Evolutionary conservation across 2,113 vertebrate species (phyloP).

Genomic region (Anthoscopus minutus): DNA sequence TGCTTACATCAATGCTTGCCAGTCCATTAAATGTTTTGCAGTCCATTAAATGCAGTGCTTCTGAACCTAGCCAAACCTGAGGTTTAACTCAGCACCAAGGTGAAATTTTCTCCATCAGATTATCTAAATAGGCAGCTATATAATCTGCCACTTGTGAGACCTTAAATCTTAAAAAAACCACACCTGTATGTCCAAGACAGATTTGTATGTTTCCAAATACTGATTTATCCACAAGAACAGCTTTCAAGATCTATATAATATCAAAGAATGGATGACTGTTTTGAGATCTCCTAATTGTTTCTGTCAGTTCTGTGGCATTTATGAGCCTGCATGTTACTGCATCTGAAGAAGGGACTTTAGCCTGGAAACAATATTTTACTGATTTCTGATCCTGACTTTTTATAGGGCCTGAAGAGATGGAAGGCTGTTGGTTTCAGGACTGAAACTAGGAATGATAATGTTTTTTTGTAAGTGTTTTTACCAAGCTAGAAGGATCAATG

Average conservation of each 20-base stretch:
- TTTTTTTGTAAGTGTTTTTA: background rate
- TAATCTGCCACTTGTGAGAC: background rate
- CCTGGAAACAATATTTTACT: background rate
- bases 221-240: background rate
- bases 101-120: background rate
- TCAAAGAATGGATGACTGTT: background rate
- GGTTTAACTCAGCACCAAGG: background rate
- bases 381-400: background rate
- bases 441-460: background rate
- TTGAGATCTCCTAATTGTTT: background rate
- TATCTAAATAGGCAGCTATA: background rate
- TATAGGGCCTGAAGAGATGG: background rate
- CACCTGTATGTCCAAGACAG: background rate
- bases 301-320: background rate
- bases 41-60: background rate
- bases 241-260: background rate
- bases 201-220: background rate
- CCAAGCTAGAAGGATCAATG: background rate
- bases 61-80: background rate
- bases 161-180: background rate
- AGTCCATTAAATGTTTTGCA: background rate
- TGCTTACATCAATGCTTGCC: accelerated
- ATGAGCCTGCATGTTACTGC: background rate
- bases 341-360: background rate
- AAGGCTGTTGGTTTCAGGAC: background rate